phyloP scores from a whole-genome alignment of 37 sponge, comb jelly and placozoan species.

The Mnemiopsis leidyi region DNA sequence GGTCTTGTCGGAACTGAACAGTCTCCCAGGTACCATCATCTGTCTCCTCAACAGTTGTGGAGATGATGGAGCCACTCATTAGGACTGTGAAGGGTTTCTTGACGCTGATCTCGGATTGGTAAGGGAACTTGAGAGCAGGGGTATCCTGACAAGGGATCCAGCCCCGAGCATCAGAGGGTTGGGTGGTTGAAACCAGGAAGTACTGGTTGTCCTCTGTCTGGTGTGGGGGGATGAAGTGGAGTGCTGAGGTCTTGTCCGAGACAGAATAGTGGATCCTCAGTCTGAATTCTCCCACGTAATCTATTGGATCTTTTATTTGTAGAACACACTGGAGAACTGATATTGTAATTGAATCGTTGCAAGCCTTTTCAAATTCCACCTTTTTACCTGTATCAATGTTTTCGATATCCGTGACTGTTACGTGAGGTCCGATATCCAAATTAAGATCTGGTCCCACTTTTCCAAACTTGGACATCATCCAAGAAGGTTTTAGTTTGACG shows the following conservation, averaged over 20 bases:
- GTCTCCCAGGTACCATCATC: neutral
- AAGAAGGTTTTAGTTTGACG: neutral
- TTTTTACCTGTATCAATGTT: neutral
- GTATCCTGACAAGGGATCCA: slow-evolving; percentile 61
- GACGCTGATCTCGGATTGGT: neutral
- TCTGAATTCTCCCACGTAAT: neutral
- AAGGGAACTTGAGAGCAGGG: neutral
- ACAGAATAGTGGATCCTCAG: slow-evolving; percentile 13
- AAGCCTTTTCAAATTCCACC: neutral
- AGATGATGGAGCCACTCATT: neutral
- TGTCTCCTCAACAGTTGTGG: neutral
- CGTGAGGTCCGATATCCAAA: neutral
- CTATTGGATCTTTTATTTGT: neutral
- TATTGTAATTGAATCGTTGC: neutral
- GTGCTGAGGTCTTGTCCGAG: neutral
- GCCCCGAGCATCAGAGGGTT: slow-evolving; percentile 39
- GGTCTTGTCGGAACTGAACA: neutral
- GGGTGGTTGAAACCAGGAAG: slow-evolving; percentile 52
- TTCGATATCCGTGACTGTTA: neutral
- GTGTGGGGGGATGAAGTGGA: slow-evolving; percentile 24
- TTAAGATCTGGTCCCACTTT: neutral
- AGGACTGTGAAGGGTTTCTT: neutral
- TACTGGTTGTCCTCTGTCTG: neutral
- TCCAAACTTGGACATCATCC: neutral
- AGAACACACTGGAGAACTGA: neutral